A percentile compares a stretch with the other conserved stretches of the same genome.
Conservation (phyloP, 2,113 vertebrate species). For the Mungos mungo region DNA sequence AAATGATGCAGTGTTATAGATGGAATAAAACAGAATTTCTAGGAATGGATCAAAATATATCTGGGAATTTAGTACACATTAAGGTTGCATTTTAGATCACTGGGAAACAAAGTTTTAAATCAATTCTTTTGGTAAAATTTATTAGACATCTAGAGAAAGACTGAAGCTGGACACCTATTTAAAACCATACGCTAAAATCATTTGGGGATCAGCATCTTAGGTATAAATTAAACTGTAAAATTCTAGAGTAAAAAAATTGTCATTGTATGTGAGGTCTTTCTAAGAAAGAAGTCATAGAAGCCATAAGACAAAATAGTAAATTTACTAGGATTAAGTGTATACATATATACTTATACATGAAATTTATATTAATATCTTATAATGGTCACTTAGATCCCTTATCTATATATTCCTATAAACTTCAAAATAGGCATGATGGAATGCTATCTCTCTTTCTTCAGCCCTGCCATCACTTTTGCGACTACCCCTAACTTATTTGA, state of each 20-base stretch:
- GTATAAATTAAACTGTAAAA: slow-evolving; percentile 30
- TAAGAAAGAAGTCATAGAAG: not conserved
- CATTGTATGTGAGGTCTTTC: not conserved
- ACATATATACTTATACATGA: not conserved
- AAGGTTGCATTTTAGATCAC: not conserved
- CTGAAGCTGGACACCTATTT: not conserved
- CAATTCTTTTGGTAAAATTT: slow-evolving; percentile 24
- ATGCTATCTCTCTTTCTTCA: not conserved
- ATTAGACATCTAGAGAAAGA: not conserved
- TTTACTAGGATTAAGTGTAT: not conserved
- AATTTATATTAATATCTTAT: not conserved
- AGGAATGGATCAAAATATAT: not conserved
- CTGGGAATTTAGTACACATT: not conserved
- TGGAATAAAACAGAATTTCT: not conserved
- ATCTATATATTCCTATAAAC: not conserved
- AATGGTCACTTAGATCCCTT: not conserved
- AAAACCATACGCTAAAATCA: not conserved
- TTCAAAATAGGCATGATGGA: not conserved
- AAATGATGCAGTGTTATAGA: not conserved
- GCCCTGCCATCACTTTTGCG: not conserved
- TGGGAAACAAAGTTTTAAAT: not conserved
- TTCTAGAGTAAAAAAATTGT: not conserved
- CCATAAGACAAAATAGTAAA: not conserved
- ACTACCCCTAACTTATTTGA: not conserved
- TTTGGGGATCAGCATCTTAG: not conserved